phyloP scores from a whole-genome alignment of 2,113 vertebrate species.

The Entomyzon cyanotis region DNA sequence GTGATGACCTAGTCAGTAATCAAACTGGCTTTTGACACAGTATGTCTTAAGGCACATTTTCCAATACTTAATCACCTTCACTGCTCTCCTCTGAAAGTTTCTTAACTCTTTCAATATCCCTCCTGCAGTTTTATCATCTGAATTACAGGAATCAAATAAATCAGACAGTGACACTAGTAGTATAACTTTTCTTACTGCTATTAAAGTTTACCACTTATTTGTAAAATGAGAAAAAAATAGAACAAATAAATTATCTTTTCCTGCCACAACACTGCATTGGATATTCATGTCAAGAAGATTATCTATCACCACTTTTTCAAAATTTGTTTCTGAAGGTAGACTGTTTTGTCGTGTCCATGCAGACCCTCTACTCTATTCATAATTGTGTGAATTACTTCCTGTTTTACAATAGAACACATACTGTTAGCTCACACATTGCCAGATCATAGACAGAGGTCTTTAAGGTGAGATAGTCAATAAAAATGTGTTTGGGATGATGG shows the following conservation, averaged over 20 bases:
- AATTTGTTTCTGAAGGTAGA: neutral
- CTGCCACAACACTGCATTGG: neutral
- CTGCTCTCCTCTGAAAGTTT: neutral
- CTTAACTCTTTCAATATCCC: neutral
- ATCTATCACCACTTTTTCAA: neutral
- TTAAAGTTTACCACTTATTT: neutral
- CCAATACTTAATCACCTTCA: neutral
- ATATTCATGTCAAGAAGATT: neutral
- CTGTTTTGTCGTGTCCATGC: neutral
- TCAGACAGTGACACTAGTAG: neutral
- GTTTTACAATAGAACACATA: neutral
- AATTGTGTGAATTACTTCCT: neutral
- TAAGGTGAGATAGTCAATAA: neutral
- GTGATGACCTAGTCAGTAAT: neutral
- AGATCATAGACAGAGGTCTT: neutral
- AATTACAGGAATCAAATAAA: neutral
- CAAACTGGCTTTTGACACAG: neutral
- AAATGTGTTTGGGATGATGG: fast-evolving
- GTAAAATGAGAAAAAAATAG: neutral
- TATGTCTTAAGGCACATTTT: neutral
- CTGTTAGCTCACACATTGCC: neutral
- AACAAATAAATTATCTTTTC: neutral
- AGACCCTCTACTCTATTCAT: neutral
- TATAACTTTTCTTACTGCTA: neutral
- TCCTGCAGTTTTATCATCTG: neutral